Conservation (phyloP, 2,797 vertebrate species). For the Hapalemur alaotrensis region DNA sequence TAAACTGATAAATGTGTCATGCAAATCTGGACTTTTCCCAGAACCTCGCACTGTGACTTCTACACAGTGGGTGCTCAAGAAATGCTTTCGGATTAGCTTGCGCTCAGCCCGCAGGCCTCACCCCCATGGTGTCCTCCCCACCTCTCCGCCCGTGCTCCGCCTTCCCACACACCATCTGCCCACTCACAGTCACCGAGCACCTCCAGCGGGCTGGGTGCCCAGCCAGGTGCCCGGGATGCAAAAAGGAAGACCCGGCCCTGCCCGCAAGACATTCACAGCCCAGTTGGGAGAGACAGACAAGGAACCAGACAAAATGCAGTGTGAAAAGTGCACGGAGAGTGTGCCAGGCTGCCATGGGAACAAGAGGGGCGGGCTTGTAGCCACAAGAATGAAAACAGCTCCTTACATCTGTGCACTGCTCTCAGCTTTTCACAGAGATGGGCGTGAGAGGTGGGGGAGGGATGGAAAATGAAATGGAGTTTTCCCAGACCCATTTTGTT, state of each 20-base stretch:
- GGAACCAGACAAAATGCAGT: slow-evolving; percentile 17
- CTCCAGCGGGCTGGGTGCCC: background rate
- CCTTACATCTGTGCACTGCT: slow-evolving; percentile 11
- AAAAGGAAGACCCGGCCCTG: background rate
- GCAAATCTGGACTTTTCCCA: background rate
- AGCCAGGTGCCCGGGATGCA: background rate
- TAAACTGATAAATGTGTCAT: background rate
- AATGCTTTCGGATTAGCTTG: background rate
- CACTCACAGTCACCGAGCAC: background rate
- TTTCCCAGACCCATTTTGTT: background rate
- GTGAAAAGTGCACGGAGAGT: background rate
- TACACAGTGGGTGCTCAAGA: background rate
- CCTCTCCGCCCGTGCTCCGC: background rate
- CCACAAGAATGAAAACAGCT: background rate
- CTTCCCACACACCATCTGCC: background rate
- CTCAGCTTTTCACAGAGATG: slow-evolving; percentile 21
- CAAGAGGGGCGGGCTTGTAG: background rate
- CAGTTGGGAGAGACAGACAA: slow-evolving; percentile 66
- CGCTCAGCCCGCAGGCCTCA: background rate
- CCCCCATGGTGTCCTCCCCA: rapidly evolving
- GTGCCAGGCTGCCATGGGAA: slow-evolving; percentile 74
- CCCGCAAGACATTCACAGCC: background rate
- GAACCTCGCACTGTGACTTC: background rate
- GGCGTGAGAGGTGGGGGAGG: background rate
- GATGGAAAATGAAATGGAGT: background rate